Percentiles rank a stretch among this genome's conserved stretches.
Conservation (phyloP, 2,888 invertebrate species). For the Leistus spinibarbis region DNA sequence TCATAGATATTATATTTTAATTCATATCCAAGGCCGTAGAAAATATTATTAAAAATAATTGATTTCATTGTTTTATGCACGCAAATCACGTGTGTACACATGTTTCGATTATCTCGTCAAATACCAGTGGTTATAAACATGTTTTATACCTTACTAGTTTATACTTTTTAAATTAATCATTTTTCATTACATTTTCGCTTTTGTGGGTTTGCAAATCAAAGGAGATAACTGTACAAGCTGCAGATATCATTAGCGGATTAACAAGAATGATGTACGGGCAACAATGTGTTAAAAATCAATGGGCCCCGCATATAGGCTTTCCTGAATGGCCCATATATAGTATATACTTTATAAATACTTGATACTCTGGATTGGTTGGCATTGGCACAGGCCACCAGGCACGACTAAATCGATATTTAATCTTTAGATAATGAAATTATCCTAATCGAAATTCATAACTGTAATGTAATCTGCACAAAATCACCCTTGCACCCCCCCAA, state of each 20-base stretch:
- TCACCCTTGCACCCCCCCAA: not conserved
- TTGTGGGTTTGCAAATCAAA: too few relatives aligned
- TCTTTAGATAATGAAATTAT: constrained; percentile 18
- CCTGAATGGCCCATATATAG: not conserved
- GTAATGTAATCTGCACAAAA: constrained; percentile 14
- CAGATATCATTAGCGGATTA: not conserved
- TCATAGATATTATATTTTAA: too few relatives aligned
- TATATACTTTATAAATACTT: not conserved
- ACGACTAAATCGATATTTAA: constrained; percentile 17
- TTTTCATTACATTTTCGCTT: too few relatives aligned
- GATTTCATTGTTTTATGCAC: too few relatives aligned
- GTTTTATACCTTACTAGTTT: too few relatives aligned
- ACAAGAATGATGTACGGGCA: not conserved
- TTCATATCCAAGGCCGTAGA: too few relatives aligned
- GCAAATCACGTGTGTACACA: too few relatives aligned
- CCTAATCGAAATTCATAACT: constrained; percentile 23
- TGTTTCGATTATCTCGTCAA: too few relatives aligned
- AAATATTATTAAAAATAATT: too few relatives aligned
- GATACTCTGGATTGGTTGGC: too few relatives aligned
- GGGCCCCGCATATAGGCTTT: not conserved
- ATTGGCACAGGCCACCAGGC: not conserved
- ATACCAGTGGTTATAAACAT: too few relatives aligned
- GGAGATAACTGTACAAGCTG: not conserved
- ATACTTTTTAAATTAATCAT: too few relatives aligned
- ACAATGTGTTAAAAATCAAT: not conserved